Evolutionary conservation across 2,113 vertebrate species (phyloP).

Genomic region (Larimichthys polyactis): DNA sequence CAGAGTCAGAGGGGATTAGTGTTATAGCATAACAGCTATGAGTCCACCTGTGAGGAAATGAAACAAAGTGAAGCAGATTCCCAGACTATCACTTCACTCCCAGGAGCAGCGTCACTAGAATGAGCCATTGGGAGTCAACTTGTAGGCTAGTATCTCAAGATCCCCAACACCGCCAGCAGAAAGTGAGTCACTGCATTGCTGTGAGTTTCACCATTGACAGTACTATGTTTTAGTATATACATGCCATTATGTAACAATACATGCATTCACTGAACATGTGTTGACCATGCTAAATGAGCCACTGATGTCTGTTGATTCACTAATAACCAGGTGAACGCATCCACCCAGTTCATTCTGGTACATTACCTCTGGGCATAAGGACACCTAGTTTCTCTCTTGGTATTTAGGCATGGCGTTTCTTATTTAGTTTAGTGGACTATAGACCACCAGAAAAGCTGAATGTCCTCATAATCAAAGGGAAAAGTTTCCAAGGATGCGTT

Average conservation of each 20-base stretch:
- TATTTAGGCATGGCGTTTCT: not conserved
- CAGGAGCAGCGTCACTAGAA: not conserved
- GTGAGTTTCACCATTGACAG: constrained; percentile 16
- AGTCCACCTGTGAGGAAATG: constrained; percentile 28
- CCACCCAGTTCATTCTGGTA: not conserved
- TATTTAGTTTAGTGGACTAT: not conserved
- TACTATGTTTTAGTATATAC: not conserved
- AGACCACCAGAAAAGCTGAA: not conserved
- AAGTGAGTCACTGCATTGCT: constrained; percentile 41
- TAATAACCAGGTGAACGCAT: not conserved
- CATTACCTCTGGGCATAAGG: too few species aligned
- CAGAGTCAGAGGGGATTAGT: constrained; percentile 40
- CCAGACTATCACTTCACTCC: constrained; percentile 21
- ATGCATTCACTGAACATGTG: not conserved
- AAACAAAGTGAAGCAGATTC: constrained; percentile 26
- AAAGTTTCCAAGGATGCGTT: constrained; percentile 4
- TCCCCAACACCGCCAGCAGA: constrained; percentile 26
- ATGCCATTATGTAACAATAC: not conserved
- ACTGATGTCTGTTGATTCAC: not conserved
- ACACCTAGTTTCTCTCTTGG: not conserved
- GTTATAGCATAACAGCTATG: not conserved
- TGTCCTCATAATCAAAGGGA: not conserved
- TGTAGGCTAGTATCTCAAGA: constrained; percentile 11
- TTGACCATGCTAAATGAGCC: not conserved
- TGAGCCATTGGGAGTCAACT: constrained; percentile 33